Percentiles rank a stretch among this genome's conserved stretches.
Conservation (phyloP, 2,888 invertebrate genomes). For the Melieria picta region DNA sequence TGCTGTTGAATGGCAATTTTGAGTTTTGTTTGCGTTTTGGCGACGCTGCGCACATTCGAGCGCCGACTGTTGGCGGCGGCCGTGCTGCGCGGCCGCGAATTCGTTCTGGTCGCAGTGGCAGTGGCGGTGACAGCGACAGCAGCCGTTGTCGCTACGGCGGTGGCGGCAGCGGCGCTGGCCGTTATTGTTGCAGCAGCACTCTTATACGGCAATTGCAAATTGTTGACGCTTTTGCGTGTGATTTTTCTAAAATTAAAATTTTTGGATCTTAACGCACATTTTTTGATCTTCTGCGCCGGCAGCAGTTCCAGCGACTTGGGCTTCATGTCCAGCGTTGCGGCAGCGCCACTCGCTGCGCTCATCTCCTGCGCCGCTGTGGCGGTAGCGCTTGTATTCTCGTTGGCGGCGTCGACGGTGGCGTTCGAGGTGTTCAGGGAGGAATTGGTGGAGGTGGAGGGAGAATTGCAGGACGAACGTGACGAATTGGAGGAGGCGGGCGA, state of each 20-base stretch:
- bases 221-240: constrained; percentile 2
- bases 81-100: constrained; percentile 16
- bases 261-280: constrained; percentile 47
- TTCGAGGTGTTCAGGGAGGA: constrained; percentile 30
- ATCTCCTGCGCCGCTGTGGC: constrained; percentile 56
- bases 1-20: constrained; percentile 14
- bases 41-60: constrained; percentile 6
- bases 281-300: constrained; percentile 52
- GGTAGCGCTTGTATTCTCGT: constrained; percentile 52
- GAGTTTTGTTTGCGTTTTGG: constrained; percentile 15
- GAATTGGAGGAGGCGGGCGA: too few relatives aligned
- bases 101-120: constrained; percentile 45
- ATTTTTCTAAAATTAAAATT: constrained; percentile 30
- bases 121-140: constrained; percentile 3
- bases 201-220: background rate
- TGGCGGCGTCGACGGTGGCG: constrained; percentile 57
- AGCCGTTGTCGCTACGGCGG: constrained; percentile 9
- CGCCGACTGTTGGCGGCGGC: background rate
- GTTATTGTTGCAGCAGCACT: constrained; percentile 14
- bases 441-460: too few relatives aligned
- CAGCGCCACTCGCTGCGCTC: constrained; percentile 42
- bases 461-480: too few relatives aligned
- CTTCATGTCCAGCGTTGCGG: constrained; percentile 53
- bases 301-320: constrained; percentile 42
- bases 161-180: constrained; percentile 1